Base-by-base conservation (phyloP, 2,113 vertebrate species). In the Petaurus breviceps region DNA sequence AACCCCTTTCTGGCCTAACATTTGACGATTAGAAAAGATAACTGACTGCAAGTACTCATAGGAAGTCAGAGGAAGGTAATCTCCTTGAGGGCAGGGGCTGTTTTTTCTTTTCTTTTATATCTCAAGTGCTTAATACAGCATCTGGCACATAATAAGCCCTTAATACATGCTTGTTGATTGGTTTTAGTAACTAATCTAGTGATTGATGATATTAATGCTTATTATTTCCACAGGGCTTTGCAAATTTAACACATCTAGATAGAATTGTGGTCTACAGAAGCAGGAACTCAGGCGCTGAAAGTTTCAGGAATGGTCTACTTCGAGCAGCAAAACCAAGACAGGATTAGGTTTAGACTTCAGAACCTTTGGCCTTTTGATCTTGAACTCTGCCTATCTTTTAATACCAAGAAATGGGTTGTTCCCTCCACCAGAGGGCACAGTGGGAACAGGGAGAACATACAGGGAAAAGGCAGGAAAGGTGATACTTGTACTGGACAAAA, bases 361-460 rank as follows among this genome's bases (percentile, higher is more conserved):
- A 28, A 89, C 84, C 23, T 3, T 6, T 1, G 1, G 37, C 25
- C 31, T 55, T 43, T 84, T 84, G 37, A 84, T 84, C 68, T 43
- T 84, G 68, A 84, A 84, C 7, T 43, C n/a, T 55, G 51, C 43
- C 19, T 8, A 90, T 53, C 26, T 94, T 95, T 95, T 43, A 7
- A 3, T 43, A 92, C 91, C 90, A 90, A 53, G 93, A 84, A 89
- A 53, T 19, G 93, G 89, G 37, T 53, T 0, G 54, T 24, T 97
- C 89, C 53, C 0, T 94, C 97, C 97, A 97, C 95, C 93, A 97
- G 98, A 97, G 97, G 98, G 98, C 94, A 10, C 93, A 68, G 46
- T 57, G 61, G 84, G 95, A 98, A 96, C 97, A 98, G 95, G 10
- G 5, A 93, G 91, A 92, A 0, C 26, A 90, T 89, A 54, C 94